Evolutionary conservation across 2,113 vertebrate genomes (phyloP), one percentile per base, ranked within the genome.

Genomic region (Saccopteryx bilineata): DNA sequence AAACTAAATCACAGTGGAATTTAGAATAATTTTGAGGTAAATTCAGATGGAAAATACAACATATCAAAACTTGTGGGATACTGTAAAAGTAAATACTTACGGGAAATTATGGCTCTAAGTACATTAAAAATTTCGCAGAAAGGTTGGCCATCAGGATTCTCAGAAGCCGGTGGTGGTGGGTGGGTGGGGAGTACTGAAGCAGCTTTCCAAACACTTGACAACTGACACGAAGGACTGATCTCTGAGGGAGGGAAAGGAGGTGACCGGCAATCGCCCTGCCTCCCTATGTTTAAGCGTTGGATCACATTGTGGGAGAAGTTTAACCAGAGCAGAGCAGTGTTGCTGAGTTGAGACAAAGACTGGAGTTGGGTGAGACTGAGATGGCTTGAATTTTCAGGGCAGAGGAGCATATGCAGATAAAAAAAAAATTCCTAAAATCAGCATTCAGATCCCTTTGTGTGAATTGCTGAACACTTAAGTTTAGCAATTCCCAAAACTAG

Each of bases 1-100:
- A 92, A 95, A 54, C 50, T 92, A 87, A 93, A 91, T 94, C 52
- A 78, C 5, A 46, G 33, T 58, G 48, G 8, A 86, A 88, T 69
- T 95, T 74, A 39, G 3, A 94, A 93, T 89, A 91, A 89, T 33
- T 65, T 94, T 65, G 18, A 91, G 78, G 72, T 92, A 1, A 96
- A 52, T 92, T 66, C 15, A 90, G 61, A 63, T 90, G n/a, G 50
- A 50, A 50, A 92, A 90, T 92, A 75, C 19, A 95, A 31, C 8
- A 21, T 56, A 66, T 26, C 13, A 50, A 74, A 85, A 81, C 33
- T 71, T n/a, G 12, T 23, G 5, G 13, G 58, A 87, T 85, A 5
- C 31, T 83, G 0, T 90, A 24, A 90, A 93, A 86, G 7, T 39
- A 81, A 65, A 82, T 54, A 63, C 28, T 91, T 76, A 91, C 10